Percentiles rank a stretch among this genome's conserved stretches.
These are phyloP conservation scores for Tonatia bakeri DNA, from an alignment of 2,113 vertebrate species.

Conservation along the genomic window DNA sequence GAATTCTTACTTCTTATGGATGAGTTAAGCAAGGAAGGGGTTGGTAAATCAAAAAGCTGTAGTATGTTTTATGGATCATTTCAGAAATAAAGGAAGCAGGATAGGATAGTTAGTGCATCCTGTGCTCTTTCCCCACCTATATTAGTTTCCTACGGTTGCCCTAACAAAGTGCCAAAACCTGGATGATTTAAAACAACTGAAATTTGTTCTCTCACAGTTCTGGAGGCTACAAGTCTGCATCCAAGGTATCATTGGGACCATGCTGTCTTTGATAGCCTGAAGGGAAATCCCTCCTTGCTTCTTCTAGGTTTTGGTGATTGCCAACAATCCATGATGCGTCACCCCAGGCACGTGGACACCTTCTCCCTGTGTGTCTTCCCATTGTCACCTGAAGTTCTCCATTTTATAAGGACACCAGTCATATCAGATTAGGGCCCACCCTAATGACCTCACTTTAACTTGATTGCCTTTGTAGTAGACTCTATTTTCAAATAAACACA, in stretches of 20 bases:
- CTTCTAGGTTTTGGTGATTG: background rate
- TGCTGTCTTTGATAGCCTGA: background rate
- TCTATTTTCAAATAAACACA: background rate
- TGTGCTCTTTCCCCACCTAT: background rate
- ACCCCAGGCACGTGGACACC: background rate
- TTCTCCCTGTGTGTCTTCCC: background rate
- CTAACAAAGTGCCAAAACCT: background rate
- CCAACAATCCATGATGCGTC: background rate
- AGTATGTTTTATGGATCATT: background rate
- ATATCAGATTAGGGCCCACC: background rate
- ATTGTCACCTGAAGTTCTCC: background rate
- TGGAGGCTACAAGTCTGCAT: background rate
- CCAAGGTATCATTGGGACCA: accelerated
- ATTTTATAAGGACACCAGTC: background rate
- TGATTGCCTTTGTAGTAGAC: background rate
- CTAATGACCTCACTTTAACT: background rate
- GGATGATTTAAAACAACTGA: background rate
- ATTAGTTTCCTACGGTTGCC: background rate
- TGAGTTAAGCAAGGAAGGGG: background rate
- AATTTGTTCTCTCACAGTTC: background rate
- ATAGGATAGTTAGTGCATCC: background rate
- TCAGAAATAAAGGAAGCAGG: background rate
- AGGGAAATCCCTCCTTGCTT: background rate
- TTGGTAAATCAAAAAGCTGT: background rate
- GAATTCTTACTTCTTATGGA: background rate